Conservation (phyloP, 64 coral and sea anemone species). For the Anthopleura sola region DNA sequence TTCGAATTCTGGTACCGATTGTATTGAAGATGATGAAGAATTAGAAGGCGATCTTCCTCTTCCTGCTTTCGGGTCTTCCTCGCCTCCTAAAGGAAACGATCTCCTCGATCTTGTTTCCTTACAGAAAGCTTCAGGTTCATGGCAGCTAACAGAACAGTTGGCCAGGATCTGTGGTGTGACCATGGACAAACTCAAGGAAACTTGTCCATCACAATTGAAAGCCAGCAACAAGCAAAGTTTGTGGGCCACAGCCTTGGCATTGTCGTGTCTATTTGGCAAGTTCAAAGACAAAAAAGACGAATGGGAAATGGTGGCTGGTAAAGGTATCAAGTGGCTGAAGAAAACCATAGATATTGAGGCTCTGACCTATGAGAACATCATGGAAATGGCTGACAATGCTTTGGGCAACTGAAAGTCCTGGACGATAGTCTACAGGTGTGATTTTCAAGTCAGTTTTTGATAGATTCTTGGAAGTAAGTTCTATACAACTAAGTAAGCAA, state of each 20-base stretch:
- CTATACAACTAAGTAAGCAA: too few species aligned
- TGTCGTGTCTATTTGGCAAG: constrained; percentile 46
- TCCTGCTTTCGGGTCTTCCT: too few species aligned
- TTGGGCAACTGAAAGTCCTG: background rate
- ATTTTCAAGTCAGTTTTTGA: too few species aligned
- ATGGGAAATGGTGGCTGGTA: constrained; percentile 59
- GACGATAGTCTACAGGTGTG: too few species aligned
- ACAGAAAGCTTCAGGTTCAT: constrained; percentile 65
- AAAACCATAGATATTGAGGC: background rate
- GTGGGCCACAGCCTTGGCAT: constrained; percentile 75
- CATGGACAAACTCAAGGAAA: constrained; percentile 18
- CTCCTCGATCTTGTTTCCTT: constrained; percentile 19
- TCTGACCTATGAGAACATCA: background rate
- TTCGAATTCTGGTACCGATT: too few species aligned
- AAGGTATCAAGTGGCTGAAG: constrained; percentile 53
- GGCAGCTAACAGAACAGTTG: constrained; percentile 51
- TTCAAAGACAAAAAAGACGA: constrained; percentile 46
- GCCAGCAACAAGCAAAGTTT: constrained; percentile 3
- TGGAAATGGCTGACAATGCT: constrained; percentile 26
- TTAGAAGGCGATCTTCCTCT: too few species aligned
- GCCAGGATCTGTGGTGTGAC: constrained; percentile 2
- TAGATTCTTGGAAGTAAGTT: too few species aligned
- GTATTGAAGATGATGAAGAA: too few species aligned
- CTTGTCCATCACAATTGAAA: constrained; percentile 29
- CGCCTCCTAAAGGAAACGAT: background rate